Evolutionary conservation across 1,140 invertebrate species (phyloP).

Genomic region (Trinorchestia longiramus): DNA sequence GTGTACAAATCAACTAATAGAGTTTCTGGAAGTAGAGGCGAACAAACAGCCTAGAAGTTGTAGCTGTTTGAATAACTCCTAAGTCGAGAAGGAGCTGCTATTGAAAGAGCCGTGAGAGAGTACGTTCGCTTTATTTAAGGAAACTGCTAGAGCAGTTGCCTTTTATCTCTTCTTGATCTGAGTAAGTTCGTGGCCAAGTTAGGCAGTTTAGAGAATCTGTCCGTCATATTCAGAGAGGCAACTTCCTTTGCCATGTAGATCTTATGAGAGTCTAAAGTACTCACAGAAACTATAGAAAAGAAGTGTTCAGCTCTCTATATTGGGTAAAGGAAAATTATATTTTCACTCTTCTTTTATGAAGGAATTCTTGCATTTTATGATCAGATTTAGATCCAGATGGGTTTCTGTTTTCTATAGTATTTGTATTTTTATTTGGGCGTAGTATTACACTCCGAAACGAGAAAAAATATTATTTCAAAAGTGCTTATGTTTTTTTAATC

Average conservation of each 20-base stretch:
- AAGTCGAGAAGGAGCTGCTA: background rate
- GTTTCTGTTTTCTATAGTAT: background rate
- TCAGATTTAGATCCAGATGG: background rate
- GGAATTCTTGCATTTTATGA: background rate
- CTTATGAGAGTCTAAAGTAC: background rate
- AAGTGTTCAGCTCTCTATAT: background rate
- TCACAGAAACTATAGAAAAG: background rate
- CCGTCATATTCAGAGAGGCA: slow-evolving; percentile 9
- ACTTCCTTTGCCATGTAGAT: background rate
- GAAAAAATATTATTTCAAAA: too few relatives aligned
- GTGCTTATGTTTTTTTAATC: too few relatives aligned
- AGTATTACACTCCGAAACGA: too few relatives aligned
- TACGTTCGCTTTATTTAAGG: slow-evolving; percentile 18
- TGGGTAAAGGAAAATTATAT: background rate
- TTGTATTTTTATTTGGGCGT: background rate
- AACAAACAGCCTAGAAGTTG: background rate
- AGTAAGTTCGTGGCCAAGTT: slow-evolving; percentile 4
- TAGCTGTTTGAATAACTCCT: background rate
- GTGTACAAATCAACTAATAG: background rate
- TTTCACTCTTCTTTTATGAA: background rate
- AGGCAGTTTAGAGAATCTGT: slow-evolving; percentile 25
- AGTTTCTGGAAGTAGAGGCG: background rate
- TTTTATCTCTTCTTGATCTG: slow-evolving; percentile 42
- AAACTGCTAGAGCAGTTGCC: slow-evolving; percentile 27
- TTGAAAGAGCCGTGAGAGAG: background rate